A percentile compares a stretch with the other conserved stretches of the same genome.
Evolutionary conservation across 1,140 invertebrate genomes (phyloP).

Genomic region (Drosophila mayri): DNA sequence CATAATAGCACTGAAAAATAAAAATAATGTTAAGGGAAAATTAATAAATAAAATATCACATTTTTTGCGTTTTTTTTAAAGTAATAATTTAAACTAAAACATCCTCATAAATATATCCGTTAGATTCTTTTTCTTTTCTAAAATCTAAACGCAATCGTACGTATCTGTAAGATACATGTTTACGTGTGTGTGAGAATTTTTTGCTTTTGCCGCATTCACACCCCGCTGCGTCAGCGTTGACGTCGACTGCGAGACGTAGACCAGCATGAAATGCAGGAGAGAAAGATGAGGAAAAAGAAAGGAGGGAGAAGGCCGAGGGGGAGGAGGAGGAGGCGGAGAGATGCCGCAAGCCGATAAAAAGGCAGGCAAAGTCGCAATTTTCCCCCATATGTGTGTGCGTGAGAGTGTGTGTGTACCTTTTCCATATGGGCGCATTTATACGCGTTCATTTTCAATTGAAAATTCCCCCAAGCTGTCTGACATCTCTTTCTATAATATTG

Average conservation of each 20-base stretch:
- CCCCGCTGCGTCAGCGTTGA: slow-evolving; percentile 42
- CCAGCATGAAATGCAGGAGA: slow-evolving; percentile 70
- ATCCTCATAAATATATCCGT: too few relatives aligned
- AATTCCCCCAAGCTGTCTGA: slow-evolving; percentile 46
- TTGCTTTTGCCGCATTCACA: slow-evolving; percentile 70
- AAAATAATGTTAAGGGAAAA: not conserved
- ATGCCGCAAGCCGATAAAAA: slow-evolving; percentile 61
- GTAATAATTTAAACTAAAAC: too few relatives aligned
- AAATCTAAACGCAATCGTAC: not conserved
- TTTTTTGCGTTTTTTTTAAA: too few relatives aligned
- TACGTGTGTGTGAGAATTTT: slow-evolving; percentile 23
- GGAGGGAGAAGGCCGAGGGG: not conserved
- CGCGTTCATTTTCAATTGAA: slow-evolving; percentile 78
- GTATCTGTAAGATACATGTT: slow-evolving; percentile 4
- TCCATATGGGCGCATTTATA: slow-evolving; percentile 80
- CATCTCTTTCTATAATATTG: slow-evolving; percentile 31
- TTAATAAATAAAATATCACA: not conserved
- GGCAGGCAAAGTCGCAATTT: slow-evolving; percentile 61
- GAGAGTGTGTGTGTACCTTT: slow-evolving; percentile 51
- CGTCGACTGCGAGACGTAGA: slow-evolving; percentile 32
- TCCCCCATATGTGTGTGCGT: slow-evolving; percentile 22
- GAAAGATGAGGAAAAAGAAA: slow-evolving; percentile 6
- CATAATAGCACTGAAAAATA: not conserved
- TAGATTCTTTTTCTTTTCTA: too few relatives aligned
- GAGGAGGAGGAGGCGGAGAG: slow-evolving; percentile 15